These are phyloP conservation scores for rabbit (Oryctolagus cuniculus) DNA, from an alignment of 2,113 vertebrate species.

Conservation along the genomic window mOryCun1.1 NC_091436.1:44309501-44310000, in stretches of 20 bases:
- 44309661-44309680: not conserved
- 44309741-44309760: not conserved
- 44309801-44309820: not conserved
- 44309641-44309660: not conserved
- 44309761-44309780: not conserved
- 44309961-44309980: not conserved
- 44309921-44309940: not conserved
- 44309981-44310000: not conserved
- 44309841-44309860: not conserved
- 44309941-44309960: not conserved
- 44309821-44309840: not conserved
- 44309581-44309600: not conserved
- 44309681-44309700: not conserved
- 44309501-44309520: no score
- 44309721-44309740: not conserved
- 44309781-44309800: no score
- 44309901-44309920: not conserved
- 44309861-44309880: not conserved
- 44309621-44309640: not conserved
- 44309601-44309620: not conserved
- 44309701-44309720: not conserved
- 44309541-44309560: not conserved
- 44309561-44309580: not conserved
- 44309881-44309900: not conserved
- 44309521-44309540: not conserved